Evolutionary conservation across 2,888 invertebrate species (phyloP).

Genomic region (Mactromeris polynyma): DNA sequence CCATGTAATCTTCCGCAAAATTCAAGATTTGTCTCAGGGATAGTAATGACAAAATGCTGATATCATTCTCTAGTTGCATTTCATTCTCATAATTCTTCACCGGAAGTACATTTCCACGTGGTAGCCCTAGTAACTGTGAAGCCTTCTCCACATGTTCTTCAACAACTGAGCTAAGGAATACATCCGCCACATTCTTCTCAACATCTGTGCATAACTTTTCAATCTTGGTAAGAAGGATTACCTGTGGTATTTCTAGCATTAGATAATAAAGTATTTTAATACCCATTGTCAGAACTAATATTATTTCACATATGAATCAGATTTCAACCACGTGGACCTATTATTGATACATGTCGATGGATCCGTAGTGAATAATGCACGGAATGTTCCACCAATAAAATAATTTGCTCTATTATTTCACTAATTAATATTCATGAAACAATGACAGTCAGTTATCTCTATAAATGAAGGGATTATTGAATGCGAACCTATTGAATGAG

Average conservation of each 20-base stretch:
- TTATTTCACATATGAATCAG: no score
- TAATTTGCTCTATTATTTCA: no score
- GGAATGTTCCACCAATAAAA: no score
- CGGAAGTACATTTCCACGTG: conserved; percentile 55
- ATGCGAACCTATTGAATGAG: no score
- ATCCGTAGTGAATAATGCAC: no score
- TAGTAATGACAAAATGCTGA: conserved; percentile 53
- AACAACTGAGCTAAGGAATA: conserved; percentile 40
- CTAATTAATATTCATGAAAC: no score
- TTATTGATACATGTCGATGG: no score
- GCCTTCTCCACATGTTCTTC: conserved; percentile 49
- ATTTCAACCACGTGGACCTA: no score
- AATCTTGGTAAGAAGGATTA: conserved; percentile 68
- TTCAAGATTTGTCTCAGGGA: conserved; percentile 51
- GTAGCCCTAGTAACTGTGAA: conserved; percentile 54
- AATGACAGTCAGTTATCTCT: no score
- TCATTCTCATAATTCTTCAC: conserved; percentile 58
- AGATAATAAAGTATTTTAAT: no score
- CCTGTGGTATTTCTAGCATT: conserved; percentile 54
- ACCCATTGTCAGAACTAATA: no score
- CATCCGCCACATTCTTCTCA: conserved; percentile 47
- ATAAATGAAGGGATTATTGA: no score
- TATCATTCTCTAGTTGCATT: conserved; percentile 49
- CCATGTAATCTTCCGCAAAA: conserved; percentile 55
- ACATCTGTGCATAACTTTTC: conserved; percentile 63